Evolutionary conservation across 1,140 invertebrate genomes (phyloP).

Genomic region (Drosophila lacteicornis): DNA sequence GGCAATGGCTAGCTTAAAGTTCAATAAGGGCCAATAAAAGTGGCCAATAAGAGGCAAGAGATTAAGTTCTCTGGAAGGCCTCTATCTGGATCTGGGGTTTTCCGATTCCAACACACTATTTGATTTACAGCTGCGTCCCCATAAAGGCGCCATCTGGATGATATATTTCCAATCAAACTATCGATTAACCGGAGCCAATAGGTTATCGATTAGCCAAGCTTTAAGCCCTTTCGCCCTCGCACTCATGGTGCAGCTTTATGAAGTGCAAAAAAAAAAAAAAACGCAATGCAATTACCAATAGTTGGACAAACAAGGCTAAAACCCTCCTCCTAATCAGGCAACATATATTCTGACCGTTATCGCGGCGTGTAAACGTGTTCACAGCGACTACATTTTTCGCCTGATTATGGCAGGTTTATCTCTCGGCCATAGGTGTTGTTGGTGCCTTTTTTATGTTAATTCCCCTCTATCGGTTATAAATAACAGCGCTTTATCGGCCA

Average conservation of each 20-base stretch:
- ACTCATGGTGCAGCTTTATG: no score
- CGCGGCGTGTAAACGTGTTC: constrained; percentile 41
- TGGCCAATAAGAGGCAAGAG: background rate
- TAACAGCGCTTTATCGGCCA: constrained; percentile 47
- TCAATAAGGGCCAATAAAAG: constrained; percentile 9
- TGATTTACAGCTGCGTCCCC: constrained; percentile 9
- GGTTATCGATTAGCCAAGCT: constrained; percentile 21
- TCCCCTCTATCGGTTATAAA: constrained; percentile 49
- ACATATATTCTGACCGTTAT: constrained; percentile 37
- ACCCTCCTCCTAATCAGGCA: constrained; percentile 19
- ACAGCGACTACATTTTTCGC: constrained; percentile 22
- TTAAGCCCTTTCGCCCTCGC: constrained; percentile 6
- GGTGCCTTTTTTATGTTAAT: constrained; percentile 51
- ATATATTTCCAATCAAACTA: constrained; percentile 2
- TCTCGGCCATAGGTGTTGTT: constrained; percentile 20
- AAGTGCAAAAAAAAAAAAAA: constrained; percentile 16
- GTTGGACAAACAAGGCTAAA: background rate
- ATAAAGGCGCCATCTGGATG: constrained; percentile 7
- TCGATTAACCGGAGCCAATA: constrained; percentile 2
- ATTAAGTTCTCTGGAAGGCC: constrained; percentile 30
- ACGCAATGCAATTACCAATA: background rate
- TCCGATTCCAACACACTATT: background rate
- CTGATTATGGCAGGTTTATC: constrained; percentile 52
- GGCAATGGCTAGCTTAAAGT: constrained; percentile 5
- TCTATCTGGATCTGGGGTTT: constrained; percentile 45